These are phyloP conservation scores for Masnerella sp. DNA, from an alignment of 2,888 invertebrate genomes.

Conservation along the genomic window DNA sequence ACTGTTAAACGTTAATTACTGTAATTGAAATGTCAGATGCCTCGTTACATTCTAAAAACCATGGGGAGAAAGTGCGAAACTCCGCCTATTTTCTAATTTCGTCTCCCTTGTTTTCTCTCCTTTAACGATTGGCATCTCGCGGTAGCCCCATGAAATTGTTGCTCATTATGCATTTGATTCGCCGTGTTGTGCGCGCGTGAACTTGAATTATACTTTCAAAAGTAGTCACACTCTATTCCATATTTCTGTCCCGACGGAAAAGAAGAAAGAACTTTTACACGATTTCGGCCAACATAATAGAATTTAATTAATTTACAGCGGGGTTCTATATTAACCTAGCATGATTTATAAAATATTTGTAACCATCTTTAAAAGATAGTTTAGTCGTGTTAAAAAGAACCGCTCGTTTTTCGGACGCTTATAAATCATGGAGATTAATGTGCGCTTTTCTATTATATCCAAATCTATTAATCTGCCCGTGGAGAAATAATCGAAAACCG, in stretches of 20 bases:
- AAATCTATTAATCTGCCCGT: conserved; percentile 8
- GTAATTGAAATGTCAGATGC: conserved; percentile 50
- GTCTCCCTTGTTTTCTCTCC: conserved; percentile 37
- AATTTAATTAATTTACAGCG: conserved; percentile 8
- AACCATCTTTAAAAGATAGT: background rate
- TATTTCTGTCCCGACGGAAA: no score
- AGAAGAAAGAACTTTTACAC: background rate
- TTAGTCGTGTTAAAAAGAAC: conserved; percentile 14
- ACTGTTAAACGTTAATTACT: conserved; percentile 39
- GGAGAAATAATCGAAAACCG: conserved; percentile 4
- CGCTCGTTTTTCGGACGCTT: conserved; percentile 16
- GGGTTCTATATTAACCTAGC: background rate
- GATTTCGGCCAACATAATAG: background rate
- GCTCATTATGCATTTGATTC: conserved; percentile 33
- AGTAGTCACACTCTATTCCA: background rate
- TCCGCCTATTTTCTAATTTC: conserved; percentile 47
- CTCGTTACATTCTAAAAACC: conserved; percentile 43
- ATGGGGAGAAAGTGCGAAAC: conserved; percentile 42
- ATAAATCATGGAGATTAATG: conserved; percentile 41
- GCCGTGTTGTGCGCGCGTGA: conserved; percentile 1
- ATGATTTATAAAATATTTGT: conserved; percentile 8
- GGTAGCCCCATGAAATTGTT: conserved; percentile 36
- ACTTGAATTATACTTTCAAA: conserved; percentile 14
- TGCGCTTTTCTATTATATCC: conserved; percentile 26
- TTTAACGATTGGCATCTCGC: conserved; percentile 43